Evolutionary conservation across 2,113 vertebrate species (phyloP).

Genomic region (Sus scrofa): T2T-Sscrofa CM000830.6:46849001-46849500

Average conservation of each 20-base stretch:
- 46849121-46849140: no score
- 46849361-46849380: not conserved
- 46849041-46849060: slow-evolving; percentile 13
- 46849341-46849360: not conserved
- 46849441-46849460: not conserved
- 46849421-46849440: not conserved
- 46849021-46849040: slow-evolving; percentile 7
- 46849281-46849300: not conserved
- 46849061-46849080: slow-evolving; percentile 2
- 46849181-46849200: no score
- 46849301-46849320: not conserved
- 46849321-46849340: not conserved
- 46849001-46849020: no score
- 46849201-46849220: no score
- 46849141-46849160: no score
- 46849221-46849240: no score
- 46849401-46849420: not conserved
- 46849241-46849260: no score
- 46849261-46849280: not conserved
- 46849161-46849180: no score
- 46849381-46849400: not conserved
- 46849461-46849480: no score
- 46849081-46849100: not conserved
- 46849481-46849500: no score
- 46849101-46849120: no score